Percentiles rank a stretch among this genome's conserved stretches.
Evolutionary conservation across 2,113 vertebrate species (phyloP).

Genomic region (Irena cyanogastra): DNA sequence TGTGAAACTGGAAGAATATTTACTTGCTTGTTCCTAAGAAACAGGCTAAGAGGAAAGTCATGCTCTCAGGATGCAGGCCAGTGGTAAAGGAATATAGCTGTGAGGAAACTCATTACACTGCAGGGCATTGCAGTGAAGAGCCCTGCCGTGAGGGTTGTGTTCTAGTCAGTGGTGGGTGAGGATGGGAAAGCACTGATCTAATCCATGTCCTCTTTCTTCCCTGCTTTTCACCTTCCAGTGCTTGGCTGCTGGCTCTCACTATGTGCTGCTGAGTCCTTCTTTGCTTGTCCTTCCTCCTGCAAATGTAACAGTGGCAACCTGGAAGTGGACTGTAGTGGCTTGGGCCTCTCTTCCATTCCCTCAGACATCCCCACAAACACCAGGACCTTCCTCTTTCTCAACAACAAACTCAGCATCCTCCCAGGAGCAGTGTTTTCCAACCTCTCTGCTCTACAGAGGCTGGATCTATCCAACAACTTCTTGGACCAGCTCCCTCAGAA

Average conservation of each 20-base stretch:
- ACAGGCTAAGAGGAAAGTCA: background rate
- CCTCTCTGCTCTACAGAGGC: constrained; percentile 85
- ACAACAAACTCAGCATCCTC: constrained; percentile 89
- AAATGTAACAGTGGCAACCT: constrained; percentile 81
- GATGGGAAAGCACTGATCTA: background rate
- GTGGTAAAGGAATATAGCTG: background rate
- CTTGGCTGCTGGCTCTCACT: constrained; percentile 81
- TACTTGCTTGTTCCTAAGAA: background rate
- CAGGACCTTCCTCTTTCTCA: constrained; percentile 87
- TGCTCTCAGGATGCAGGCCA: background rate
- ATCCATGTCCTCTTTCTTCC: background rate
- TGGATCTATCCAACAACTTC: constrained; percentile 98
- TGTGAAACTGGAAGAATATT: background rate
- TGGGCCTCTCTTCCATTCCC: constrained; percentile 85
- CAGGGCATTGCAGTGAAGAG: background rate
- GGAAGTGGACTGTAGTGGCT: constrained; percentile 88
- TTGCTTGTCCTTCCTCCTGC: constrained; percentile 86
- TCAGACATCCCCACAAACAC: constrained; percentile 82
- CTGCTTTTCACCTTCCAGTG: constrained; percentile 64
- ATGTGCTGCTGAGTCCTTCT: constrained; percentile 67
- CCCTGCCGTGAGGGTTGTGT: background rate
- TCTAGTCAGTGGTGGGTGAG: background rate
- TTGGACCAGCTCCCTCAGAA: constrained; percentile 89
- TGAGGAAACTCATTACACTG: background rate
- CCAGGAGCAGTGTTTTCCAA: constrained; percentile 85